These are phyloP conservation scores for Megaleporinus macrocephalus DNA, from an alignment of 2,113 vertebrate genomes.

Conservation along the genomic window DNA sequence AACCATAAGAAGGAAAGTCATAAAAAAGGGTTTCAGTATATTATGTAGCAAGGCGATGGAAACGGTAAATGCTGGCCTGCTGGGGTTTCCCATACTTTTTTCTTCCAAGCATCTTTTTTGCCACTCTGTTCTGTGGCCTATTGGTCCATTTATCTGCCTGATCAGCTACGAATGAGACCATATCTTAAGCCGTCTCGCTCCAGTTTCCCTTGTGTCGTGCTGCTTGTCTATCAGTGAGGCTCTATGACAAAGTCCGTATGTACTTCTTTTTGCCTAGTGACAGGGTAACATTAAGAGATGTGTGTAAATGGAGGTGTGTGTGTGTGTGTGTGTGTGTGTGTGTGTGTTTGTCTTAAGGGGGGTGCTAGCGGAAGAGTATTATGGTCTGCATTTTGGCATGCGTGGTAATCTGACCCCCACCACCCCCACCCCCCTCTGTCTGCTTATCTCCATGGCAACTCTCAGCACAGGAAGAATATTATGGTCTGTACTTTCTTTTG, in stretches of 20 bases:
- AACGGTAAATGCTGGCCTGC: background rate
- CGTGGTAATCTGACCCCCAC: conserved; percentile 76
- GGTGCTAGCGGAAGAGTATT: conserved; percentile 62
- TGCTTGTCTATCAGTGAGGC: conserved; percentile 54
- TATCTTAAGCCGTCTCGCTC: conserved; percentile 36
- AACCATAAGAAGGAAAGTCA: background rate
- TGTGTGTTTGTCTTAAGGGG: conserved; percentile 15
- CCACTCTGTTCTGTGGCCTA: background rate
- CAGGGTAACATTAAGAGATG: conserved; percentile 42
- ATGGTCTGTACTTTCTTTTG: conserved; percentile 73
- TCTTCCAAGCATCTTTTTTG: background rate
- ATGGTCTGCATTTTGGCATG: conserved; percentile 77
- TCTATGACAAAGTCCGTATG: conserved; percentile 64
- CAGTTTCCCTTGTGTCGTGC: conserved; percentile 37
- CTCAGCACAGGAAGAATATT: conserved; percentile 73
- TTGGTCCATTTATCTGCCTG: conserved; percentile 26
- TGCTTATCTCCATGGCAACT: conserved; percentile 74
- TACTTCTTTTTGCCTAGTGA: conserved; percentile 61
- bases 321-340: conserved; percentile 35
- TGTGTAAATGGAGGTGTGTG: conserved; percentile 45
- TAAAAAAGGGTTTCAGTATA: background rate
- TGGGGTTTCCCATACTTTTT: background rate
- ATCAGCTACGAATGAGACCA: conserved; percentile 8
- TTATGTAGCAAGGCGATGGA: background rate
- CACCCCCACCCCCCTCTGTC: conserved; percentile 50